Base-by-base conservation (phyloP, 2,888 invertebrate species). In the Trissolcus brochymenae region DNA sequence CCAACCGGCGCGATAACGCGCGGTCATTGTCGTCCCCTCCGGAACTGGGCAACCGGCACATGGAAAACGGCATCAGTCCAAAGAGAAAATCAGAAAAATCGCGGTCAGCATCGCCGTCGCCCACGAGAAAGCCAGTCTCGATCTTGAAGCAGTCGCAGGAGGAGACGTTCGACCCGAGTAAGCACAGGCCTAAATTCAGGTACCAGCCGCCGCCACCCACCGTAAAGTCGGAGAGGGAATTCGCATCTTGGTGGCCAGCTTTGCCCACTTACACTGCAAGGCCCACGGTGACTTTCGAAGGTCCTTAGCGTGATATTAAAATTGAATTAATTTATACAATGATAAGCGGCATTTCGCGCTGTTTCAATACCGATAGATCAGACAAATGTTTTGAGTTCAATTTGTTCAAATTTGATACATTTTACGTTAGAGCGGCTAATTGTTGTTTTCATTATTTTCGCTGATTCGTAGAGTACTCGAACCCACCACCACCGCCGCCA, bases 201-300 rank as follows among this genome's bases (percentile, higher is more conserved):
- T 96, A 95, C 88, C 94, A 94, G 86, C 91, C 91, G 14, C 90
- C 92, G 41, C 91, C 91, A 19, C 91, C 91, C 13, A 91, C 91
- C 80, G 90, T 90, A 16, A 79, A 79, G 89, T 76, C 76, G 82
- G 90, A 90, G 89, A 90, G 86, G 85, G 90, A 86, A 87, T 89
- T 81, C 85, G 90, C 79, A 88, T 87, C 87, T 53, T 90, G 90
- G 90, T 91, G 90, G 88, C 90, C 90, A 76, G 84, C 87, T 29
- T 87, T 92, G 88, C 91, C 90, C 81, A 90, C 92, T 83, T 91
- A 91, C 84, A 86, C 85, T 21, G 85, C 90, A 77, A 91, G 92
- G 89, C 93, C 94, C 84, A 92, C 93, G 82, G 94, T 94, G 90
- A 93, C 93, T 87, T 93, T 93, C 88, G 92, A 94, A 94, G 93